Base-by-base conservation (phyloP, 2,113 vertebrate species). In the Merops nubicus region DNA sequence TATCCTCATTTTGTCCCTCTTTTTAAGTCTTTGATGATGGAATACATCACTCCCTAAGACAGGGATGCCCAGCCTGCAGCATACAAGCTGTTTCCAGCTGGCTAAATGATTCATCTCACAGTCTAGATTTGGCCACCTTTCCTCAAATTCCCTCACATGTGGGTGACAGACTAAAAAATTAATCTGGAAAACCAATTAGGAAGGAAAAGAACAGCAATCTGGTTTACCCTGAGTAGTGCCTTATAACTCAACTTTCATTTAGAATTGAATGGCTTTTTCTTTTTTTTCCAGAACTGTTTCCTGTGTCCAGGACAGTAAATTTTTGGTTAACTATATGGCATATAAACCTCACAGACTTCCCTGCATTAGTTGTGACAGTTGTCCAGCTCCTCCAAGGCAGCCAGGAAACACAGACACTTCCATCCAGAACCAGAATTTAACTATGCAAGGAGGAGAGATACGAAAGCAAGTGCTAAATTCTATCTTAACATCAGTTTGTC, bases 61-160 rank as follows among this genome's bases (percentile, higher is more conserved):
- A 63, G 19, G 45, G 8, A 16, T 86, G 19, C 15, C 20, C 64
- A 77, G 45, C 15, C 59, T 74, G 50, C 47, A 84, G 12, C 38
- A 29, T 11, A 36, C 80, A 93, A 68, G 45, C 69, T 94, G 65
- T 26, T 93, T 72, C 85, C 88, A 94, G 78, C 74, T 95, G 64
- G 64, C 33, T 31, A 78, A 42, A 78, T 56, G 47, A 38, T 76
- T 67, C 0, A 56, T 76, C 69, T 75, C 38, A 70, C 36, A 47
- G 33, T 54, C 48, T 78, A 22, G 3, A 72, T 94, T 87, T 91
- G 29, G 38, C 56, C 42, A 87, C 65, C 34, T 85, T 81, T 89
- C 54, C 34, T 65, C 67, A 38, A 8, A 78, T 60, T 59, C 40
- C 12, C 40, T 45, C 40, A 36, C 10, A 60, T 75, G 34, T 64